Evolutionary conservation across 1,140 invertebrate genomes (phyloP).

Genomic region (Tribolium castaneum): DNA sequence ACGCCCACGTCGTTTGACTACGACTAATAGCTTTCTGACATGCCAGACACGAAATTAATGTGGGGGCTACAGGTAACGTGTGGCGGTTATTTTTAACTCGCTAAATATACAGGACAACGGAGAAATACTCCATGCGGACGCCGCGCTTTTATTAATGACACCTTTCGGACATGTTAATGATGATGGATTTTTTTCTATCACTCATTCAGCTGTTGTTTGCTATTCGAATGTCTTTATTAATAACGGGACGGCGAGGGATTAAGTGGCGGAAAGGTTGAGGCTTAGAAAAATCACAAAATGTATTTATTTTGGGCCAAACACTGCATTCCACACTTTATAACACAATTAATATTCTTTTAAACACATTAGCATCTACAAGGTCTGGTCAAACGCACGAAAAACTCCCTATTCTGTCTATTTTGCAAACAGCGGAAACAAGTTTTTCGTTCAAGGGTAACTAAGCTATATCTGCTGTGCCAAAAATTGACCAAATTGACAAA

Average conservation of each 20-base stretch:
- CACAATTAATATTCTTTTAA: no score
- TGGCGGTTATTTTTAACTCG: conserved; percentile 20
- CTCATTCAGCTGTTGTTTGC: conserved; percentile 34
- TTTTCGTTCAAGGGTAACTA: no score
- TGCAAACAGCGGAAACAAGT: no score
- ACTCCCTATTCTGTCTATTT: no score
- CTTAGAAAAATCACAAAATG: background rate
- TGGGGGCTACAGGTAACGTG: conserved; percentile 34
- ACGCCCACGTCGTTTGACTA: conserved; percentile 26
- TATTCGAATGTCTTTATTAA: conserved; percentile 7
- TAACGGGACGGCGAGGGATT: background rate
- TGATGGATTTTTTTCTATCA: conserved; percentile 38
- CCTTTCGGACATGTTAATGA: conserved; percentile 10
- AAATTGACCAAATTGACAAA: no score
- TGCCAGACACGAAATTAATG: conserved; percentile 33
- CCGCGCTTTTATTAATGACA: conserved; percentile 8
- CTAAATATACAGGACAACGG: conserved; percentile 25
- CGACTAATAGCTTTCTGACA: conserved; percentile 39
- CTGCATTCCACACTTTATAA: no score
- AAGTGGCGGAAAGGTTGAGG: no score
- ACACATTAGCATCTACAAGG: no score
- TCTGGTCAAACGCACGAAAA: no score
- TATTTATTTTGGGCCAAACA: no score
- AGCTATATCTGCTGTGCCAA: no score
- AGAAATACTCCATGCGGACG: background rate